A percentile compares a stretch with the other conserved stretches of the same genome.
These are phyloP conservation scores for Neomonachus schauinslandi DNA, from an alignment of 2,113 vertebrate genomes.

Conservation along the genomic window DNA sequence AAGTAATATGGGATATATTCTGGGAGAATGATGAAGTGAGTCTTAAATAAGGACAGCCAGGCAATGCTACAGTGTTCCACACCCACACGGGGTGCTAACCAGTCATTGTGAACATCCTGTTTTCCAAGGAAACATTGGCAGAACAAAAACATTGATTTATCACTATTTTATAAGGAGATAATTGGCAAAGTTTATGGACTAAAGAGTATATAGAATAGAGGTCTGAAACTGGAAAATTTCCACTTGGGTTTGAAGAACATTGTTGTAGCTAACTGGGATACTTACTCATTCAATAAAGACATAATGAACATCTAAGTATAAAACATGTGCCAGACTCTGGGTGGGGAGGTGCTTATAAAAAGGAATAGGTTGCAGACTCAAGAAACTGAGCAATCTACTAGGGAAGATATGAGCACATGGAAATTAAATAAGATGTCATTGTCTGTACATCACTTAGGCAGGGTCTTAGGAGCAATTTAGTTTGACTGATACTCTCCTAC, in stretches of 20 bases:
- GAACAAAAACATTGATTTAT: not conserved
- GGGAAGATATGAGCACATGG: not conserved
- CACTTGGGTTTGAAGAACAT: conserved; percentile 17
- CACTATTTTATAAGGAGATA: not conserved
- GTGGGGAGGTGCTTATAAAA: not conserved
- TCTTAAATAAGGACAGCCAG: not conserved
- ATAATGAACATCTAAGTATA: not conserved
- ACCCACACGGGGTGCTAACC: not conserved
- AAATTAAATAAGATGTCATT: not conserved
- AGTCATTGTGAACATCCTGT: not conserved
- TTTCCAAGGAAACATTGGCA: not conserved
- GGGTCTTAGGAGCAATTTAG: not conserved
- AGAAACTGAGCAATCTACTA: not conserved
- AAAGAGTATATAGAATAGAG: not conserved
- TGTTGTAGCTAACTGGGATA: not conserved
- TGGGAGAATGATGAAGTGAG: not conserved
- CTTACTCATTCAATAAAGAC: not conserved
- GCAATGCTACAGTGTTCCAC: not conserved
- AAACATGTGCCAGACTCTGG: not conserved
- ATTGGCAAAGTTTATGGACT: not conserved
- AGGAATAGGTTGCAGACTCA: not conserved
- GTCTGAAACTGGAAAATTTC: not conserved
- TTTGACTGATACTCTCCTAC: not conserved
- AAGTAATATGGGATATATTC: not conserved
- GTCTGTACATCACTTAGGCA: not conserved